Evolutionary conservation across 2,113 vertebrate species (phyloP), one percentile per base, ranked within the genome.

Genomic region (Phocoena phocoena): DNA sequence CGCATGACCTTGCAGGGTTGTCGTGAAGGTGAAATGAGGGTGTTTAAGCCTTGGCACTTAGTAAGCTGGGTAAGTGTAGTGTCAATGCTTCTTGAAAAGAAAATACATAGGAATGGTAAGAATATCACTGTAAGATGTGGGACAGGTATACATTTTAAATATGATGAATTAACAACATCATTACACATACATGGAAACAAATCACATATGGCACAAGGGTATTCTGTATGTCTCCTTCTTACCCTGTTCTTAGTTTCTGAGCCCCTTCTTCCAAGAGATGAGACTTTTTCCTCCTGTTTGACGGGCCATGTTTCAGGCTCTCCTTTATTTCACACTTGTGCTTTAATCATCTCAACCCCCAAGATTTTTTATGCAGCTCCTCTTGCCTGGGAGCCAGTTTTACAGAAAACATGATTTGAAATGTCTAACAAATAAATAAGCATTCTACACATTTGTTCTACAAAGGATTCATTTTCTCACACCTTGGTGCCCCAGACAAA

Each of bases 331-430:
- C 50, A 31, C 36, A 67, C 25, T 60, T 86, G 31, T 15, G 33
- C 23, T 71, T 50, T 20, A 76, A 62, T 93, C 33, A 50, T 63
- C 26, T 90, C 60, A 21, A 6, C 93, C 65, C 41, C 68, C 14
- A 33, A 44, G 73, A 77, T 53, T n/a, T 87, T 87, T 44, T 73
- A 76, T 15, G 65, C 33, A 33, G 21, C 79, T 94, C 88, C 53
- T 67, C 83, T 50, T 71, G 82, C 47, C 80, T 14, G 25, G 89
- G 44, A 93, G 55, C 55, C 68, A 36, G 38, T 36, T 89, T 76
- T 68, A 47, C 31, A 25, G 55, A 83, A 93, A 77, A 83, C 38
- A 83, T 6, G 62, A 76, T 90, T 90, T 93, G 82, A 93, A 91
- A 68, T 96, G 73, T 76, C 58, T 81, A 65, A 83, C 87, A 70